Base-by-base conservation (phyloP, 2,888 invertebrate species). In the Gerris lacustris region DNA sequence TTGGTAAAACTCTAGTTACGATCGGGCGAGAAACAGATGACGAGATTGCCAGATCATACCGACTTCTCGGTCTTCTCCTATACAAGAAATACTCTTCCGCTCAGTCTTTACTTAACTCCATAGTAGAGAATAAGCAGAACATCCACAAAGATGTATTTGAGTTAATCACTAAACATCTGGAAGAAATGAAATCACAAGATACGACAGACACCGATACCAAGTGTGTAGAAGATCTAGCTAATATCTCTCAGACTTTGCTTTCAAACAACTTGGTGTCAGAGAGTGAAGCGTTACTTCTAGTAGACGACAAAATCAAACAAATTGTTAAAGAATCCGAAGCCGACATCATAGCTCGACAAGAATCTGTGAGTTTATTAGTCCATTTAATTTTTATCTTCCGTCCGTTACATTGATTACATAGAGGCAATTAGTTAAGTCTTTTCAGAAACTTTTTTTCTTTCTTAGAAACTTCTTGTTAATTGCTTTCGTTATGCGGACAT, bases 1-100 rank as follows among this genome's bases (percentile, higher is more conserved):
- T 91, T 68, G 96, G 96, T 0, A 96, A 96, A 83, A 91, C 94
- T 4, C 81, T 96, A 68, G 83, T 84, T 55, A 84, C 85, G 81
- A 84, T 88, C 72, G 86, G 87, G 5, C 82, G 83, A 76, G 77
- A 79, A 72, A 77, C 81, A 73, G 69, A 72, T 7, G 74, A 75
- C 31, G 77, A 81, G 70, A 82, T 88, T 6, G 84, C 83, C 73
- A 80, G 81, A 73, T 87, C 86, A 76, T 81, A 85, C 71, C 82
- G 84, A 77, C 78, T 92, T 44, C 79, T 91, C 73, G 92, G 93
- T 6, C 84, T 86, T 79, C 81, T 86, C 5, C 79, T 87, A 67
- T 87, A 86, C 77, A 85, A 86, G 75, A 90, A 91, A 79, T 88
- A 87, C 82, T 82, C 85, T 6, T 43, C 7, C 6, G 71, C 70